These are phyloP conservation scores for Cariama cristata DNA, from an alignment of 2,113 vertebrate genomes.

Conservation along the genomic window DNA sequence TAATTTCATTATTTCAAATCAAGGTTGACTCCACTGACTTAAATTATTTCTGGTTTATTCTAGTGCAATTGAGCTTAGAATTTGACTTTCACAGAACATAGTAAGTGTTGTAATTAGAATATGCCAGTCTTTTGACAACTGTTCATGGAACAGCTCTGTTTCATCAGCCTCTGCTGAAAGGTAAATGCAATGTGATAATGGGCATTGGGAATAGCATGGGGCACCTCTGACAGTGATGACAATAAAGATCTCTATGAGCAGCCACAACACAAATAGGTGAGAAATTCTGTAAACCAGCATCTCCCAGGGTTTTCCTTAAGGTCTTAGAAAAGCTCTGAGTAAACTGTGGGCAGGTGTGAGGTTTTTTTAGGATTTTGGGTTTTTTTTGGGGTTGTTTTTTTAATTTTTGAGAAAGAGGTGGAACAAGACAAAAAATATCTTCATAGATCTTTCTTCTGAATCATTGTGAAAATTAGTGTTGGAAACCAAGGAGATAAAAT, in stretches of 20 bases:
- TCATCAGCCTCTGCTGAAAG: not conserved
- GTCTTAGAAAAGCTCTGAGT: not conserved
- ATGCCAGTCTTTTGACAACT: slow-evolving; percentile 47
- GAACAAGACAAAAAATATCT: not conserved
- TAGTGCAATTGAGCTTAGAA: not conserved
- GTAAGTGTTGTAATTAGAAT: slow-evolving; percentile 39
- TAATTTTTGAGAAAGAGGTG: not conserved
- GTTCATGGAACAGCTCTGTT: not conserved
- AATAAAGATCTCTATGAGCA: not conserved
- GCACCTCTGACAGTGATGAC: not conserved
- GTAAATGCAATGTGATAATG: not conserved
- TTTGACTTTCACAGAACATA: not conserved
- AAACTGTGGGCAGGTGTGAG: not conserved
- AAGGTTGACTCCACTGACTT: not conserved
- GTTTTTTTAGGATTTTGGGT: not conserved
- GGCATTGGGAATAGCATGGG: not conserved
- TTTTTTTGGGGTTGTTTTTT: not conserved
- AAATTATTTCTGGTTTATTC: not conserved
- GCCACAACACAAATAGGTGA: not conserved
- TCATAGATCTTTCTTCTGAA: not conserved
- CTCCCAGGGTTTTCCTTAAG: not conserved
- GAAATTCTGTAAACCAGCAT: not conserved
- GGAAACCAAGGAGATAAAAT: not conserved
- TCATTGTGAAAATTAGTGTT: not conserved
- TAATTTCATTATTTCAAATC: not conserved